Evolutionary conservation across 2,888 invertebrate species (phyloP), one percentile per base, ranked within the genome.

Genomic region (Uloborus plumipes): DNA sequence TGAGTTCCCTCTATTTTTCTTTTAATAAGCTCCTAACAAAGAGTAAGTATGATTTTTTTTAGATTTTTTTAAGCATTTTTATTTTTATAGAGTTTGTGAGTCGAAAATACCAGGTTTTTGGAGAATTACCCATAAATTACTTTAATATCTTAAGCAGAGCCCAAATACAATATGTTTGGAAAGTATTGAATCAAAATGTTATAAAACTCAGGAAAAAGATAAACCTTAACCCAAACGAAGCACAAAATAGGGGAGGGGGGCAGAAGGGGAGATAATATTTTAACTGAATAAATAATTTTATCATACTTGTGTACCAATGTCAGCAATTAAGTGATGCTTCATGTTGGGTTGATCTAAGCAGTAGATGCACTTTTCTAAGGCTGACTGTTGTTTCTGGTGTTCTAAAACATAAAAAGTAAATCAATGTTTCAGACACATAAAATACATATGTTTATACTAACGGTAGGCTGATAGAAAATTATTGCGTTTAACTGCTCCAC

Each of bases 301-400:
- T 22, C 75, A 51, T 79, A 84, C 84, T 71, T 94, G 94, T 26
- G 91, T 92, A 13, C 94, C 95, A 88, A 94, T 92, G 31, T 94
- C 92, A 31, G 97, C 92, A 87, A 98, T 92, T 50, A 96, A 91
- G 89, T 97, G 95, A 88, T 96, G 97, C 67, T 93, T 90, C 91
- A 96, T 93, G 84, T 92, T 92, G 53, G 91, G 91, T 14, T 94
- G 94, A 86, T 95, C 95, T 75, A 97, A 91, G 89, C 99, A 99
- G 88, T 92, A 92, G 72, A 91, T 90, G 89, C 99, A 99, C 88
- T 88, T 58, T 87, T 88, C 86, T 87, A 98, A 89, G 66, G 93
- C 92, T 86, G 91, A 92, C 53, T 92, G 91, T 85, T 93, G 91
- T 85, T 91, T 92, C 85, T 92, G 90, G 87, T 96, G 94, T 87